Percentiles rank a stretch among this genome's conserved stretches.
Conservation (phyloP, 2,797 vertebrate genomes). For the Gastrophryne carolinensis region DNA sequence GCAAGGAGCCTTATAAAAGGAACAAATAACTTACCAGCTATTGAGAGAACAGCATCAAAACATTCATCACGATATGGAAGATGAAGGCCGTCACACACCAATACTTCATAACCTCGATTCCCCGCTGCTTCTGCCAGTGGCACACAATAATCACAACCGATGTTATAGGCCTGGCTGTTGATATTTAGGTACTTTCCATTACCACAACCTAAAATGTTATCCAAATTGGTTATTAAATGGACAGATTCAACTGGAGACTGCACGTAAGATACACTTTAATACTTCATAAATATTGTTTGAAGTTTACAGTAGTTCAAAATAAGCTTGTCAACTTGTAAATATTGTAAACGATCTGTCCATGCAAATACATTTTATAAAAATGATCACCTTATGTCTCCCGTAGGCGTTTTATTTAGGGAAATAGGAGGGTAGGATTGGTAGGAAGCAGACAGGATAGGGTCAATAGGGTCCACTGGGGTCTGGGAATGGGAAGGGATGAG, state of each 20-base stretch:
- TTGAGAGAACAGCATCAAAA: conserved; percentile 72
- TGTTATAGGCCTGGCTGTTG: conserved; percentile 72
- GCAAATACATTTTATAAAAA: no score
- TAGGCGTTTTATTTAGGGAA: no score
- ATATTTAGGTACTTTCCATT: conserved; percentile 82
- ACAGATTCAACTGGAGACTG: background rate
- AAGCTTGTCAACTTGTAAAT: no score
- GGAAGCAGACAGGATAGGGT: no score
- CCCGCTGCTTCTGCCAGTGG: conserved; percentile 73
- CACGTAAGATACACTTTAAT: background rate
- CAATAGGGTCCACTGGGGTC: no score
- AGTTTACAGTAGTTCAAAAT: no score
- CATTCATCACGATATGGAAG: conserved; percentile 71
- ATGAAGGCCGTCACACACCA: conserved; percentile 66
- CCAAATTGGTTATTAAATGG: background rate
- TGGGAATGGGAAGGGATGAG: no score
- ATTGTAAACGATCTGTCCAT: no score
- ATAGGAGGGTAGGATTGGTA: no score
- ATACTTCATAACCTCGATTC: conserved; percentile 70
- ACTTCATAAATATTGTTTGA: no score
- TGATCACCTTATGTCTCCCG: no score
- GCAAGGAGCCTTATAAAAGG: no score
- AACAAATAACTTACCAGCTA: conserved; percentile 64
- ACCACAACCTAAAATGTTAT: conserved; percentile 70
- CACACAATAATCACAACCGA: conserved; percentile 72